Evolutionary conservation across 2,113 vertebrate genomes (phyloP), one percentile per base, ranked within the genome.

Genomic region (Trematocara variabile): DNA sequence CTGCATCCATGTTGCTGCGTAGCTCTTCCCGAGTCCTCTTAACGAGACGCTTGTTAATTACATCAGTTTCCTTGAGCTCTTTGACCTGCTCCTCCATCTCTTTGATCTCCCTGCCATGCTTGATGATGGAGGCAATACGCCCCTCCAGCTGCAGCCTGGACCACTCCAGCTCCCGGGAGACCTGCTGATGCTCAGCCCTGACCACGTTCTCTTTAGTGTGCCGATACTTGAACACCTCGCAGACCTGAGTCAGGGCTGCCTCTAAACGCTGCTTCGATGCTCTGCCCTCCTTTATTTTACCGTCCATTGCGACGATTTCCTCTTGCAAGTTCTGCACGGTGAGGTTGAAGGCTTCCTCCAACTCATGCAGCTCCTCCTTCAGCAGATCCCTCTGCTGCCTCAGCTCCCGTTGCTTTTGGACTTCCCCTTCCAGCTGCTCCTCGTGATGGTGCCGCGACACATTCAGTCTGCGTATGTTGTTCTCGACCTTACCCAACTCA

Each of bases 81-180:
- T 5, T 28, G 4, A 90, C 89, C 80, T 92, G 89, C 82, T 82
- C 78, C 33, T 95, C 90, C 91, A 96, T 94, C 56, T 91, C 82
- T 46, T 78, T 90, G 3, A 92, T 86, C 80, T 94, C 90, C 16
- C 77, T 79, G 58, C 80, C 85, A 79, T 87, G 85, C 63, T 80
- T 90, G 18, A 89, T 89, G 2, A 94, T 90, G 9, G 81, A 92
- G 55, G 86, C 58, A 0, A 92, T 68, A 10, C 87, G 22, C 14
- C 93, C 86, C 14, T 95, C 91, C 77, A 94, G 90, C 53, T 80
- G 89, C 46, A 79, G 54, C 84, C 70, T 91, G 30, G 93, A 93
- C 8, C 34, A 80, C 53, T 93, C 82, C 54, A 96, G 78, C 44
- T 89, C 88, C 81, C 55, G 87, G 0, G 50, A 88, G 2, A 92